These are phyloP conservation scores for Conchocele bisecta DNA, from an alignment of 2,888 invertebrate species.

Conservation along the genomic window DNA sequence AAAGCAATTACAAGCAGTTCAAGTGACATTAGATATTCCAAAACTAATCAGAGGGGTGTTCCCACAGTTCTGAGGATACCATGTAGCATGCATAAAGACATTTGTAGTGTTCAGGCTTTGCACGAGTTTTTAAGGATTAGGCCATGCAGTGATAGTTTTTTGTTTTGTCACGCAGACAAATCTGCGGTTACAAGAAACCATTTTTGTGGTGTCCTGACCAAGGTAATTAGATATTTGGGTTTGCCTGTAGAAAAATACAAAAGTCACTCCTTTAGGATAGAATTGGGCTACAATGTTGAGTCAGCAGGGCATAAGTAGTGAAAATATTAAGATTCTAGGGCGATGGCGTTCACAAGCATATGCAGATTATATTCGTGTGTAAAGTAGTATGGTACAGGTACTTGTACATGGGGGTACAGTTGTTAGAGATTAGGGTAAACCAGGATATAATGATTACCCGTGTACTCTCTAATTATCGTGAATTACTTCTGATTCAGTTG, in stretches of 20 bases:
- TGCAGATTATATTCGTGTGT: not conserved
- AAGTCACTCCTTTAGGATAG: slow-evolving; percentile 5
- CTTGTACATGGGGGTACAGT: too few species aligned
- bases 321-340: not conserved
- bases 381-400: too few species aligned
- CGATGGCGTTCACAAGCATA: slow-evolving; percentile 6
- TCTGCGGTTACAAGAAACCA: slow-evolving; percentile 4
- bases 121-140: not conserved
- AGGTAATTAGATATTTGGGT: not conserved
- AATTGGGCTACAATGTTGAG: slow-evolving; percentile 1
- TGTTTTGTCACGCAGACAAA: slow-evolving; percentile 5
- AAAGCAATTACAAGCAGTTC: not conserved
- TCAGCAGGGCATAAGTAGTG: not conserved
- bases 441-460: too few species aligned
- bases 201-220: slow-evolving; percentile 8
- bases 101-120: slow-evolving; percentile 7
- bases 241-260: not conserved
- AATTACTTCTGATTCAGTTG: too few species aligned
- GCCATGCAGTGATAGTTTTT: not conserved
- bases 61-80: not conserved
- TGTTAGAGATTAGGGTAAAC: too few species aligned
- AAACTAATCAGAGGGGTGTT: slow-evolving; percentile 9
- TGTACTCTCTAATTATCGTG: too few species aligned
- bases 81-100: not conserved
- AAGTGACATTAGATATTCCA: slow-evolving; percentile 2